These are phyloP conservation scores for Hippocampus kuda DNA, from an alignment of 2,797 vertebrate species.

Conservation along the genomic window DNA sequence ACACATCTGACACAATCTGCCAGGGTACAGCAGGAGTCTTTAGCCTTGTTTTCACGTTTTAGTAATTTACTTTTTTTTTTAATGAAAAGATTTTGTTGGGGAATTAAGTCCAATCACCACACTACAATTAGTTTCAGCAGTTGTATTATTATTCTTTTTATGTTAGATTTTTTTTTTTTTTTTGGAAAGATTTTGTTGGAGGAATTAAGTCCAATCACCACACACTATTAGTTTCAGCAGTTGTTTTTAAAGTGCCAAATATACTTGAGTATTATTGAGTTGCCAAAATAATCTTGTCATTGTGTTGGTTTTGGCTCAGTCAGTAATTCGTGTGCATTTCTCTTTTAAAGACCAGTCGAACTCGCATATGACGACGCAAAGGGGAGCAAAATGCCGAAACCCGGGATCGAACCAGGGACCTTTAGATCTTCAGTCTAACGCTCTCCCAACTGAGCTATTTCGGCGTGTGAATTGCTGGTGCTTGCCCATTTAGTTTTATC, in stretches of 20 bases:
- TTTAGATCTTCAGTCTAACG: constrained; percentile 61
- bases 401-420: constrained; percentile 50
- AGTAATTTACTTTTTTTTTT: too few species aligned
- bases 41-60: too few species aligned
- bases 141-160: too few species aligned
- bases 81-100: too few species aligned
- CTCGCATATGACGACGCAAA: not conserved
- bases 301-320: not conserved
- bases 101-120: too few species aligned
- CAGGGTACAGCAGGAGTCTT: too few species aligned
- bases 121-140: too few species aligned
- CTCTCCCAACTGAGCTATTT: constrained; percentile 62
- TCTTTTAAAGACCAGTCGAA: not conserved
- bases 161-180: not conserved
- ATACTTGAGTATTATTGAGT: not conserved
- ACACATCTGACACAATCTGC: too few species aligned
- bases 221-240: not conserved
- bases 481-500: too few species aligned
- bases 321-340: not conserved
- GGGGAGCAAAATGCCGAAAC: constrained; percentile 30
- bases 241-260: not conserved
- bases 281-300: not conserved
- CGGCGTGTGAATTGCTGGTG: not conserved
- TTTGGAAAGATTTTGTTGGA: too few species aligned
- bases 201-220: not conserved